Base-by-base conservation (phyloP, 1,140 invertebrate genomes). In the Berghia stephanieae region DNA sequence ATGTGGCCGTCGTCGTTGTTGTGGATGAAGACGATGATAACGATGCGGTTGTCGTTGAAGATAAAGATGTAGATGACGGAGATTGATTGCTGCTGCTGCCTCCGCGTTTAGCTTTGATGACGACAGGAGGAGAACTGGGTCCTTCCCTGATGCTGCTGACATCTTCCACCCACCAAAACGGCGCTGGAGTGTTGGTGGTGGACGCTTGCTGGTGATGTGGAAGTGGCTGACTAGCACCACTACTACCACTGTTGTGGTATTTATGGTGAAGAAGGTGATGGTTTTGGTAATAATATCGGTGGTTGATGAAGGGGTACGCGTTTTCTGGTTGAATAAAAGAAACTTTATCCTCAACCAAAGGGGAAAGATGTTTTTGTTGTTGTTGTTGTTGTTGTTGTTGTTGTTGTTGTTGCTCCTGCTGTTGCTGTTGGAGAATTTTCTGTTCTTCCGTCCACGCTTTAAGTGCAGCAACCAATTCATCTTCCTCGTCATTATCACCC, bases 141-240 rank as follows among this genome's bases (percentile, higher is more conserved):
- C 73, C 73, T 42, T 75, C 73, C 49, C 73, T 63, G 38, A 75
- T 60, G 60, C 73, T 75, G 73, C 73, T 44, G 36, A 75, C 46
- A 44, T n/a, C n/a, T n/a, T 75, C 73, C 3, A 42, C 73, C 73
- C 73, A 75, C 55, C 55, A 75, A 34, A 43, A 75, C 4, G 73
- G 71, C 8, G 49, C 67, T 24, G 2, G 69, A 52, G 8, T 40
- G n/a, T 31, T 71, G 69, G 46, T 71, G 69, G 24, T 71, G 69
- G 21, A 31, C 52, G 4, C 16, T 49, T 49, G 24, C 2, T 34
- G 42, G 27, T 71, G 69, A 27, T 46, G 69, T 71, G 46, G 44
- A 57, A 57, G 34, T 74, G 71, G 36, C 40, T 57, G 1, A 74
- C 36, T 36, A 74, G 52, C 8, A n/a, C n/a, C n/a, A n/a, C n/a